phyloP scores from a whole-genome alignment of 2,113 vertebrate genomes.

The Poeciliopsis occidentalis region DNA sequence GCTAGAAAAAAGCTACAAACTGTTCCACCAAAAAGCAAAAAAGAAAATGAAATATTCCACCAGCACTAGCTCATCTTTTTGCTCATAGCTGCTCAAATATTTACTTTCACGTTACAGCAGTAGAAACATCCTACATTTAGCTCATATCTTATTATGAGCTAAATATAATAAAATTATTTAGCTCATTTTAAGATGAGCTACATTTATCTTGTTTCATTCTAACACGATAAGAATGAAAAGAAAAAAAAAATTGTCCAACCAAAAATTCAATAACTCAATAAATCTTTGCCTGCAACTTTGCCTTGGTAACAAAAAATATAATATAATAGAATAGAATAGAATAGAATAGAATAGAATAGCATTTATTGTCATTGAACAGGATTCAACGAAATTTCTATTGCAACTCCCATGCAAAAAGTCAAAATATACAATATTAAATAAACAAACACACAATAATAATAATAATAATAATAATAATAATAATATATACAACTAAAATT shows the following conservation, averaged over 20 bases:
- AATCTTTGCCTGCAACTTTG: not conserved
- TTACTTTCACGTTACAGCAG: not conserved
- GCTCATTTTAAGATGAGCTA: no score
- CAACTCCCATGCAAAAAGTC: no score
- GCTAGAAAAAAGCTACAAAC: conserved; percentile 7
- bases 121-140: accelerated
- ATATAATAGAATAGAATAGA: no score
- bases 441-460: no score
- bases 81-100: not conserved
- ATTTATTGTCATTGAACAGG: no score
- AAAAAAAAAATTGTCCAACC: not conserved
- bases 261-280: not conserved
- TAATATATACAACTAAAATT: no score
- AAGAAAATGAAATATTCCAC: conserved; percentile 4
- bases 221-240: not conserved
- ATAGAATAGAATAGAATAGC: no score
- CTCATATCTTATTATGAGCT: not conserved
- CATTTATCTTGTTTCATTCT: no score
- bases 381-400: no score
- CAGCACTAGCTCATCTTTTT: not conserved
- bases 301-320: not conserved
- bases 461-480: no score
- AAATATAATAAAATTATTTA: no score
- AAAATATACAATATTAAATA: no score
- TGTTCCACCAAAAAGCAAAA: conserved; percentile 4